A percentile compares a stretch with the other conserved stretches of the same genome.
These are phyloP conservation scores for Erythrocercus mccallii DNA, from an alignment of 2,113 vertebrate genomes.

Conservation along the genomic window DNA sequence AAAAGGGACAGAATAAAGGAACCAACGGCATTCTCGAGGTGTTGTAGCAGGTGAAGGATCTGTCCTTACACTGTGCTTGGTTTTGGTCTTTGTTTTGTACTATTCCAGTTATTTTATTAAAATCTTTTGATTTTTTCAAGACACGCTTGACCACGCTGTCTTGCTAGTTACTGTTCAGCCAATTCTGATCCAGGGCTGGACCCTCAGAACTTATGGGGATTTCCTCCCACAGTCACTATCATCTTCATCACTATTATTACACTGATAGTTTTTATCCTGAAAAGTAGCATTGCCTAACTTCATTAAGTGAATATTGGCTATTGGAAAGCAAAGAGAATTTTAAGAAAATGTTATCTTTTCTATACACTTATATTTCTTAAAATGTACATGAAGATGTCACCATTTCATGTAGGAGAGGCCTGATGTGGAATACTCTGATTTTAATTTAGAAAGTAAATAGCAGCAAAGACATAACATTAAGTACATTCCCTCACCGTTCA, in stretches of 20 bases:
- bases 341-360: not conserved
- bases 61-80: no score
- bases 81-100: no score
- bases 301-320: not conserved
- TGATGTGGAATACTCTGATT: not conserved
- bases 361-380: not conserved
- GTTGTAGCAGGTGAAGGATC: no score
- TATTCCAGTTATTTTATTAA: no score
- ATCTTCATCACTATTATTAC: not conserved
- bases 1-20: no score
- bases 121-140: no score
- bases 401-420: not conserved
- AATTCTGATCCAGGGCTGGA: no score
- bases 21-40: no score
- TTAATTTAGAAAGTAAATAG: not conserved
- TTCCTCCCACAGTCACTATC: no score
- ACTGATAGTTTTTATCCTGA: not conserved
- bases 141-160: no score
- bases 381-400: rapidly evolving
- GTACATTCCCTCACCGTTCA: not conserved
- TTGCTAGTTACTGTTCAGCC: no score
- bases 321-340: not conserved
- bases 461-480: not conserved
- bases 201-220: no score
- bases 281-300: not conserved